Evolutionary conservation across 1,140 invertebrate genomes (phyloP).

Genomic region (Penaeus indicus): DNA sequence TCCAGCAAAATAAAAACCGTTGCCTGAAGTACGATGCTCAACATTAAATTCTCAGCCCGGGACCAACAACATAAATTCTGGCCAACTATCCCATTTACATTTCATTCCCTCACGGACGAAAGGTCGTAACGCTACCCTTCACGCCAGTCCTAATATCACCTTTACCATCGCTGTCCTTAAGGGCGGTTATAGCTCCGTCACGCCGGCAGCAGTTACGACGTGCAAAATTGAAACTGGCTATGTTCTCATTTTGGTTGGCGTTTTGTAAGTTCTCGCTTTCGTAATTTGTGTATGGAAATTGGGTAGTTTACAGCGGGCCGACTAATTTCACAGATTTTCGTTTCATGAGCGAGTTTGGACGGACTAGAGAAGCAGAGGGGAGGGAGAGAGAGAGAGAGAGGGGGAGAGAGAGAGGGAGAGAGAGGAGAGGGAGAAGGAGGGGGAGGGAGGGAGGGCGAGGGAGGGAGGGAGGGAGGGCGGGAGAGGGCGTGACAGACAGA

Average conservation of each 20-base stretch:
- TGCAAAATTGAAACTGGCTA: slow-evolving; percentile 60
- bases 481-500: not conserved
- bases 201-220: slow-evolving; percentile 46
- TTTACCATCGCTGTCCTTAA: slow-evolving; percentile 12
- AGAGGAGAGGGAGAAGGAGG: not conserved
- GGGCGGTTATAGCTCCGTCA: slow-evolving; percentile 16
- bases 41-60: slow-evolving; percentile 62
- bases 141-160: slow-evolving; percentile 3
- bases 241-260: slow-evolving; percentile 60
- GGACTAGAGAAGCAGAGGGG: not conserved
- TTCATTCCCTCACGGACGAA: slow-evolving; percentile 47
- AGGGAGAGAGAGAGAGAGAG: not conserved
- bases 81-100: slow-evolving; percentile 62
- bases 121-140: slow-evolving; percentile 41
- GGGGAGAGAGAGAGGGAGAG: slow-evolving; percentile 29
- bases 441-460: not conserved
- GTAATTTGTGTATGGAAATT: slow-evolving; percentile 65
- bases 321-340: slow-evolving; percentile 64
- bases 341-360: slow-evolving; percentile 56
- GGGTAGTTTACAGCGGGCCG: slow-evolving; percentile 52
- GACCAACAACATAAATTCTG: slow-evolving; percentile 57
- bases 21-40: slow-evolving; percentile 66
- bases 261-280: slow-evolving; percentile 60
- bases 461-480: not conserved
- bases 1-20: slow-evolving; percentile 52